Evolutionary conservation across 2,888 invertebrate genomes (phyloP).

Genomic region (Pherbina coryleti): DNA sequence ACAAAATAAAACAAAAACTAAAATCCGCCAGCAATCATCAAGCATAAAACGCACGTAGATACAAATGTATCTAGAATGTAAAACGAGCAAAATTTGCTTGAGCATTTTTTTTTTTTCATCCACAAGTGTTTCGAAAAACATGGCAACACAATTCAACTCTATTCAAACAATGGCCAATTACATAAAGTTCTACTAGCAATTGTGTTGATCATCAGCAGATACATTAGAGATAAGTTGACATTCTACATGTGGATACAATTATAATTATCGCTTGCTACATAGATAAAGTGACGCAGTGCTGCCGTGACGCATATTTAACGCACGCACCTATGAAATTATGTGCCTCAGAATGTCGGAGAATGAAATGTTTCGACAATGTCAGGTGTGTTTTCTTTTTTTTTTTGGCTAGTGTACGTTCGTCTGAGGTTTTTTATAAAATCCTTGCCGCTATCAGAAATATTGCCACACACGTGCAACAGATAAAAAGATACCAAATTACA

Average conservation of each 20-base stretch:
- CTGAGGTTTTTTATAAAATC: too few relatives aligned
- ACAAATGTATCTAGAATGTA: conserved; percentile 11
- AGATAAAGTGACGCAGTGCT: not conserved
- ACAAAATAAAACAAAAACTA: not conserved
- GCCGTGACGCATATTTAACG: not conserved
- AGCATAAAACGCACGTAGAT: not conserved
- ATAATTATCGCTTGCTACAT: not conserved
- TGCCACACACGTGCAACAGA: too few relatives aligned
- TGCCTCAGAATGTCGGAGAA: too few relatives aligned
- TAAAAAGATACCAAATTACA: too few relatives aligned
- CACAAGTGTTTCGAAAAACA: not conserved
- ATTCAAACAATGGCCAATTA: too few relatives aligned
- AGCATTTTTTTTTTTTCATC: not conserved
- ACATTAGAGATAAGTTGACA: not conserved
- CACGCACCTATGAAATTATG: too few relatives aligned
- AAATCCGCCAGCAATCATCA: not conserved
- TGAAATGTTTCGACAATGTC: too few relatives aligned
- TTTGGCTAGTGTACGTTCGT: too few relatives aligned
- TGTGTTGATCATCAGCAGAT: not conserved
- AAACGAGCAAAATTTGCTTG: not conserved
- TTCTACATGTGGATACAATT: not conserved
- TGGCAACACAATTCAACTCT: not conserved
- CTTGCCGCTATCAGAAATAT: too few relatives aligned
- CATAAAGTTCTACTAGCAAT: not conserved
- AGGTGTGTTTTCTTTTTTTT: too few relatives aligned